Evolutionary conservation across 2,797 vertebrate genomes (phyloP).

Genomic region (Ficedula albicollis): DNA sequence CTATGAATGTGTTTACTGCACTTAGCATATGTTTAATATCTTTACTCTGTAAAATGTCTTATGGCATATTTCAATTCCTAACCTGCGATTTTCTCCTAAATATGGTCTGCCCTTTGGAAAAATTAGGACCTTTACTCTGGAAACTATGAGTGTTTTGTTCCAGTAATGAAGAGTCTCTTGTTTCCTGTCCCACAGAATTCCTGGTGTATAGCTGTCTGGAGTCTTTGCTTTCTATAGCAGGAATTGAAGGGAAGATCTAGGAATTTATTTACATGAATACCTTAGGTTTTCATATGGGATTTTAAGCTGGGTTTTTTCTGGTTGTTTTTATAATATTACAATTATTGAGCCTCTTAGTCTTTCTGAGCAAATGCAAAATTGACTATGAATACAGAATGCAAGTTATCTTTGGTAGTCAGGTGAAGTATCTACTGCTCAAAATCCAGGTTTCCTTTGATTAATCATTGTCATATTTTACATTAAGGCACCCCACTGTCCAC

Average conservation of each 20-base stretch:
- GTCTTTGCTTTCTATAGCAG: neutral
- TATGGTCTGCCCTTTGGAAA: neutral
- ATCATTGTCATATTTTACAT: constrained; percentile 75
- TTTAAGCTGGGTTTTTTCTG: neutral
- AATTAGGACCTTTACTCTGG: constrained; percentile 11
- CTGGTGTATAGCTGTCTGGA: neutral
- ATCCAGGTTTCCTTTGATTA: constrained; percentile 76
- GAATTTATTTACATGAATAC: neutral
- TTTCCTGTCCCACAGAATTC: neutral
- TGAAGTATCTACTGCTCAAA: constrained; percentile 71
- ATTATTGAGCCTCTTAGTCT: constrained; percentile 36
- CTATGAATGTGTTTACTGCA: neutral
- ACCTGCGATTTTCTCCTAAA: constrained; percentile 31
- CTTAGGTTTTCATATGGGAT: rapidly evolving
- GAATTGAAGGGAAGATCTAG: neutral
- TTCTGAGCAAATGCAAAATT: constrained; percentile 47
- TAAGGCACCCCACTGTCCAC: constrained; percentile 61
- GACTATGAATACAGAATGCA: constrained; percentile 31
- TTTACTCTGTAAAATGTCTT: constrained; percentile 53
- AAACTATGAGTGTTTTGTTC: constrained; percentile 38
- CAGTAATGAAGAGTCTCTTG: constrained; percentile 1
- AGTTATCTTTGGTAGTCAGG: constrained; percentile 64
- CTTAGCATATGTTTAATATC: constrained; percentile 5
- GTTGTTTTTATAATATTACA: neutral
- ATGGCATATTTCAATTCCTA: neutral